Percentiles rank a stretch among this genome's conserved stretches.
phyloP scores from a whole-genome alignment of 2,113 vertebrate species.

The Notothenia coriiceps region DNA sequence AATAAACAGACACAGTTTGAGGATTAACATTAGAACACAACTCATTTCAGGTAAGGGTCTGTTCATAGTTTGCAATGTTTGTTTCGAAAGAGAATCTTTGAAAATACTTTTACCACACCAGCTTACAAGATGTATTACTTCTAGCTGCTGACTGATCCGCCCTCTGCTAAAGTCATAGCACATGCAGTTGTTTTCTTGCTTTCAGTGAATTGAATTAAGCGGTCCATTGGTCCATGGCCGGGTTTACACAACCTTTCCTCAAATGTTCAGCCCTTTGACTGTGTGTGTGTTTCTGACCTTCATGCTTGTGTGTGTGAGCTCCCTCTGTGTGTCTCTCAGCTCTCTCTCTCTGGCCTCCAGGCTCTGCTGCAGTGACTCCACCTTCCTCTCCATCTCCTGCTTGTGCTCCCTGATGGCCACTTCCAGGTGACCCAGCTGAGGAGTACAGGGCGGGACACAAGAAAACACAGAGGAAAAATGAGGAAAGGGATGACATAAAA shows the following conservation, averaged over 20 bases:
- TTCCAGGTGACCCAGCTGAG: conserved; percentile 92
- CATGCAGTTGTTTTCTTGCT: neutral
- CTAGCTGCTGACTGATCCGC: neutral
- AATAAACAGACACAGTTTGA: neutral
- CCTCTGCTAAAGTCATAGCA: neutral
- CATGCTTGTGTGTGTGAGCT: conserved; percentile 86
- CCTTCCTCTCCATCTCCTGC: conserved; percentile 91
- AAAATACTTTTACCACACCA: neutral
- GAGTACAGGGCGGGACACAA: neutral
- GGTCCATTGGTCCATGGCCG: no score
- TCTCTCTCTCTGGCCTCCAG: conserved; percentile 88
- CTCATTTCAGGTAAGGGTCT: neutral
- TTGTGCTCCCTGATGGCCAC: conserved; percentile 90
- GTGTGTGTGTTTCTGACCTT: conserved; percentile 82
- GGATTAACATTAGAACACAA: no score
- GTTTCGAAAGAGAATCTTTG: neutral
- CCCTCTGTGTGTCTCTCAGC: conserved; percentile 85
- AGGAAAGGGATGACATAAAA: neutral
- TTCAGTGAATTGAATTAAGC: neutral
- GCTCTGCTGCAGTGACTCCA: conserved; percentile 87
- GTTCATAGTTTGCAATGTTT: neutral
- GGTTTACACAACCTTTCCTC: neutral
- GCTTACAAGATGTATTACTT: neutral
- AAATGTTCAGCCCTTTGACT: neutral
- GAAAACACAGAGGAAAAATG: neutral